phyloP scores from a whole-genome alignment of 1,140 invertebrate species.

The Scaptomyza hsui region DNA sequence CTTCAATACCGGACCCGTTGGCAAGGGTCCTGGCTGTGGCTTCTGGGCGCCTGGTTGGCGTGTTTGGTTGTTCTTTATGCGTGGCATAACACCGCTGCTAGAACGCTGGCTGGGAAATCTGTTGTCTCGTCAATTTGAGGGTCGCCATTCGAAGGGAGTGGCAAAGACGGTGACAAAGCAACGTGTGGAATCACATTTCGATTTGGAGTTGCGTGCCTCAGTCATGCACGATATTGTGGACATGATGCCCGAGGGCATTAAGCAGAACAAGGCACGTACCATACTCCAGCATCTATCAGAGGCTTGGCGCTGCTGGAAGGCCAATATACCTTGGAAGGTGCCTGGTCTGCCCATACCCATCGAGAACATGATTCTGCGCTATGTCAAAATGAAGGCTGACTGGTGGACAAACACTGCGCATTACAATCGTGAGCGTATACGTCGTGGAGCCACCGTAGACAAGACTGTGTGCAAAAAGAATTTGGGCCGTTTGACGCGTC shows the following conservation, averaged over 20 bases:
- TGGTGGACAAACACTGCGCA: conserved; percentile 99
- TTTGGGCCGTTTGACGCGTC: conserved; percentile 96
- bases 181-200: conserved; percentile 99
- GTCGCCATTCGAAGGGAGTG: conserved; percentile 98
- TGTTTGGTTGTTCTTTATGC: conserved; percentile 99
- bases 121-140: conserved; percentile 99
- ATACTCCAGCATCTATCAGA: conserved; percentile 99
- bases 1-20: conserved; percentile 99
- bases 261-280: conserved; percentile 99
- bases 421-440: conserved; percentile 98
- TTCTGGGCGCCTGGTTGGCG: conserved; percentile 99
- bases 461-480: conserved; percentile 99
- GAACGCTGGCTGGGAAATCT: conserved; percentile 99
- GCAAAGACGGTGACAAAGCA: conserved; percentile 99
- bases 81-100: conserved; percentile 98
- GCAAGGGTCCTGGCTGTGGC: conserved; percentile 99
- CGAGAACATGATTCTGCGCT: conserved; percentile 99
- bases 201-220: conserved; percentile 98
- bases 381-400: conserved; percentile 99
- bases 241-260: conserved; percentile 99
- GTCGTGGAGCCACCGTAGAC: conserved; percentile 97
- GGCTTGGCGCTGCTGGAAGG: conserved; percentile 99
- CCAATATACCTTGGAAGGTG: conserved; percentile 99
- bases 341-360: conserved; percentile 99
- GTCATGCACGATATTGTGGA: conserved; percentile 99